Evolutionary conservation across 23 tunicate species (phyloP).

Genomic region (Diplosoma virens): DNA sequence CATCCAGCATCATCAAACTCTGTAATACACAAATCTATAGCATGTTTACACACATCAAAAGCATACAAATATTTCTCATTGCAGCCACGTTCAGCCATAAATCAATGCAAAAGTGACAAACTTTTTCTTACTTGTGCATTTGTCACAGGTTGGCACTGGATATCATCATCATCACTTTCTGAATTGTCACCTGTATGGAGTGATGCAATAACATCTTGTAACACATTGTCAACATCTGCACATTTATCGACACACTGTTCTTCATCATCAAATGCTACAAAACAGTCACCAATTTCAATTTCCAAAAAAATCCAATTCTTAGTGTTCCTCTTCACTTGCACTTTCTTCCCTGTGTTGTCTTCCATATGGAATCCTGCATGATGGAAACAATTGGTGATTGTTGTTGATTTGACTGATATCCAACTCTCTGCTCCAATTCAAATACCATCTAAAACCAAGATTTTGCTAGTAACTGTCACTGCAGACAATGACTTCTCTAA

Average conservation of each 20-base stretch:
- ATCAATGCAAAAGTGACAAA: background rate
- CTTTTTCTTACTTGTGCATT: no score
- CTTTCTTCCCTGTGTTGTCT: background rate
- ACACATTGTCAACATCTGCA: constrained; percentile 4
- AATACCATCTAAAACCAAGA: constrained; percentile 1
- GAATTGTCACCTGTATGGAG: background rate
- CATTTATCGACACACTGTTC: background rate
- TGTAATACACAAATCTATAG: background rate
- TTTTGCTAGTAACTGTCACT: no score
- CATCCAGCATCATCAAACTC: constrained; percentile 2
- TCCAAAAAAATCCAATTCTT: background rate
- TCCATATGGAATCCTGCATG: constrained; percentile 14
- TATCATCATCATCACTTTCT: constrained; percentile 9
- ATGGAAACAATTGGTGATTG: background rate
- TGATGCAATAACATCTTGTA: constrained; percentile 9
- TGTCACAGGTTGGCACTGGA: background rate
- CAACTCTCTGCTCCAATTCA: constrained; percentile 1
- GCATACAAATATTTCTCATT: background rate
- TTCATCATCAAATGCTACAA: background rate
- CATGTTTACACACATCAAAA: no score
- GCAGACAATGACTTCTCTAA: background rate
- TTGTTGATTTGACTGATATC: background rate
- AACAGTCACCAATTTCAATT: background rate
- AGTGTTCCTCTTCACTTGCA: background rate
- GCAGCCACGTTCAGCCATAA: background rate